These are phyloP conservation scores for Chunga burmeisteri DNA, from an alignment of 2,113 vertebrate species.

Conservation along the genomic window DNA sequence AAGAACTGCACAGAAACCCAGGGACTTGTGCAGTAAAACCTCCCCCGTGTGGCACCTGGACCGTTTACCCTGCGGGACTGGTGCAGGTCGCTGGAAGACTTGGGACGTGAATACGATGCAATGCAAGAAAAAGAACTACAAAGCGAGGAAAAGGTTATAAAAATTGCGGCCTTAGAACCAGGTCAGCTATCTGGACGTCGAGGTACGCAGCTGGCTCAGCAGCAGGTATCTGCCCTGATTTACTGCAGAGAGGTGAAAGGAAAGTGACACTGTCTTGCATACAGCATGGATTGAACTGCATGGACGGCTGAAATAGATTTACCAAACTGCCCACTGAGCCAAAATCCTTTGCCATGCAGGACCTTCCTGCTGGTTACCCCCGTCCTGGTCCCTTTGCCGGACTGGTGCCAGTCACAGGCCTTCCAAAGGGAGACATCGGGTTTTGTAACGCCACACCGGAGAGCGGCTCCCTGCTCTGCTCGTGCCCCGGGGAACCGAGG, in stretches of 20 bases:
- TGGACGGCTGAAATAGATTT: not conserved
- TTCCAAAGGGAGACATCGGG: too few species aligned
- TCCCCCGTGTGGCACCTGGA: accelerated
- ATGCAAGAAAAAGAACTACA: not conserved
- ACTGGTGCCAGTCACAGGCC: not conserved
- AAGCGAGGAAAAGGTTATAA: not conserved
- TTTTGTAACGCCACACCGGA: not conserved
- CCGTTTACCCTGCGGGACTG: accelerated
- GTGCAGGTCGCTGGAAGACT: too few species aligned
- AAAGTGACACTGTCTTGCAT: not conserved
- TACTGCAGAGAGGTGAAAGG: not conserved
- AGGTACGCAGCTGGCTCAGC: not conserved
- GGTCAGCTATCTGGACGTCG: not conserved
- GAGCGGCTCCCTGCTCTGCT: not conserved
- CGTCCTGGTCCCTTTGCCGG: not conserved
- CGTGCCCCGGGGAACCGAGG: accelerated
- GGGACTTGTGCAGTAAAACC: not conserved
- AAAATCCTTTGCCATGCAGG: not conserved
- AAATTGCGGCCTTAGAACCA: not conserved
- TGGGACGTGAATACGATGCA: accelerated
- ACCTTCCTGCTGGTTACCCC: not conserved
- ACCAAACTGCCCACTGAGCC: not conserved
- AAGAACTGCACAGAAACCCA: accelerated
- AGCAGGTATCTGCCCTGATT: not conserved
- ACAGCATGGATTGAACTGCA: not conserved